Evolutionary conservation across 2,888 invertebrate genomes (phyloP), one percentile per base, ranked within the genome.

Genomic region (Agelastica alni): DNA sequence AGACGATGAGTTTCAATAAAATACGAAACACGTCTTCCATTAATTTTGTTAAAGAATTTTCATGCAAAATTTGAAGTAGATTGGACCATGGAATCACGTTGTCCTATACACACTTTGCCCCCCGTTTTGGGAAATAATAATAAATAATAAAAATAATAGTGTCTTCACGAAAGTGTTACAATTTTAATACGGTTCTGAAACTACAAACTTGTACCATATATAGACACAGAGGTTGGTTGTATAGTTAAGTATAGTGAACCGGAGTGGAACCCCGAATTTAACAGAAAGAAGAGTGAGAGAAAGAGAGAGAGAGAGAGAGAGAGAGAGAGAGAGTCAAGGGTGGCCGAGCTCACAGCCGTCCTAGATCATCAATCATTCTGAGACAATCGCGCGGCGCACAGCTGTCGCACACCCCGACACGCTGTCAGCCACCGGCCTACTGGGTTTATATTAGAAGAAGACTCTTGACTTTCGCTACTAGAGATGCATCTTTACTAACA

Each of bases 291-390:
- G 72, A 51, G 51, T 42, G 53, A 68, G 74, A 72, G 70, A 72
- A 71, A 71, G n/a, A 73, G 73, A 51, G 53, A 68, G 74, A 72
- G 70, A 70, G 72, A 51, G 51, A 46, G 53, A 68, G 74, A 72
- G 70, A 72, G 70, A 71, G n/a, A 73, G 73, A 51, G 53, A 68
- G 74, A 72, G 70, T 73, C 71, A 71, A 73, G 73, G 74, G 74
- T 74, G 71, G 72, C 68, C 69, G 69, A 67, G 70, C 60, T 68
- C 66, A 57, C 65, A 65, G 67, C 77, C 78, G 79, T 79, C 79
- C 77, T 77, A 75, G 78, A 79, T 82, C 82, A 82, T 82, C 82
- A 82, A 82, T 82, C 82, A 82, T 82, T 70, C 76, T 70, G 76
- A 77, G 78, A 78, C 82, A 82, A 82, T 82, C 81, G 81, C 79